A percentile compares a stretch with the other conserved stretches of the same genome.
Conservation (phyloP, 2,113 vertebrate genomes). For the Circaetus cinerascens region DNA sequence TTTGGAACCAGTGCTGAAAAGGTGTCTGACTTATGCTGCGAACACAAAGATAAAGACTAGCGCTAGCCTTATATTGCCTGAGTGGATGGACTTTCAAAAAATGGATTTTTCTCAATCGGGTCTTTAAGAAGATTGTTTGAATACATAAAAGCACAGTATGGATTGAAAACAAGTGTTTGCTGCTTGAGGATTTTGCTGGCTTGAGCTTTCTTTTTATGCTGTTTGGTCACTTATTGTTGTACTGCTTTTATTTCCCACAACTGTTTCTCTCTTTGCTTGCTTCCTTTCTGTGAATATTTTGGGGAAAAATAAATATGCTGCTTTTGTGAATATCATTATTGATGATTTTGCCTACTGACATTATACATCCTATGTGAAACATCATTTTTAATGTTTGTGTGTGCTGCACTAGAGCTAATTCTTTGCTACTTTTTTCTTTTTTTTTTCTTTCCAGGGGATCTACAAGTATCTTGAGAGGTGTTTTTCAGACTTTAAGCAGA, state of each 20-base stretch:
- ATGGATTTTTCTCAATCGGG: rapidly evolving
- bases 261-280: neutral
- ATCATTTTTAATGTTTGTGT: neutral
- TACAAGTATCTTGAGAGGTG: slow-evolving; percentile 84
- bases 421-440: neutral
- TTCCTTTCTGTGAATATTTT: neutral
- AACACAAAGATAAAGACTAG: neutral
- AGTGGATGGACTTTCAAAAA: neutral
- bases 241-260: neutral
- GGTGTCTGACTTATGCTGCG: neutral
- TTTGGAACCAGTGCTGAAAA: neutral
- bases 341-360: neutral
- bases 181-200: neutral
- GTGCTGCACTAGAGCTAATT: neutral
- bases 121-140: neutral
- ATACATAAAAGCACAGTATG: neutral
- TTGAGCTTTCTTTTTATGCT: neutral
- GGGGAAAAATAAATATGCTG: neutral
- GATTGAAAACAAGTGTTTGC: neutral
- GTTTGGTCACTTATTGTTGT: neutral
- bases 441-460: slow-evolving; percentile 79
- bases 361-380: neutral
- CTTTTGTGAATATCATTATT: neutral
- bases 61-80: neutral
- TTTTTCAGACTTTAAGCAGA: slow-evolving; percentile 82